phyloP scores from a whole-genome alignment of 2,888 invertebrate genomes.

The Polydesmus complanatus region DNA sequence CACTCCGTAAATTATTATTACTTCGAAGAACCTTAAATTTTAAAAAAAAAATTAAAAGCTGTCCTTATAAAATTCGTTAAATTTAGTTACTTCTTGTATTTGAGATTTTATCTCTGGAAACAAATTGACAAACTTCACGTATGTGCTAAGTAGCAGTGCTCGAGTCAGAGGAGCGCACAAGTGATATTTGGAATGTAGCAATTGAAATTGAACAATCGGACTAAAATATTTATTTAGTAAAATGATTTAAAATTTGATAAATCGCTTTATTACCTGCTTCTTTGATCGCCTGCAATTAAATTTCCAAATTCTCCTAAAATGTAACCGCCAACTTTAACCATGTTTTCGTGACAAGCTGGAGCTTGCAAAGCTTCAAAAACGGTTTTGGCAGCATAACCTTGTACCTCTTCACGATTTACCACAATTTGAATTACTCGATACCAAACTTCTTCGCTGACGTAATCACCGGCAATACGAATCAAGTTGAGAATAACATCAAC shows the following conservation, averaged over 20 bases:
- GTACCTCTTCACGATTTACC: conserved; percentile 97
- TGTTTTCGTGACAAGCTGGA: conserved; percentile 98
- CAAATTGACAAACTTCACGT: conserved; percentile 97
- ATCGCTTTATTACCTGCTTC: conserved; percentile 46
- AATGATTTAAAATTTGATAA: conserved; percentile 12
- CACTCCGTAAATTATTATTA: conserved; percentile 89
- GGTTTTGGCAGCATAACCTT: conserved; percentile 98
- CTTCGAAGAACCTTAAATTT: conserved; percentile 34
- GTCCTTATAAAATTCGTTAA: conserved; percentile 1
- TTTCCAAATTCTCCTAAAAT: conserved; percentile 99
- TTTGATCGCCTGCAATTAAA: conserved; percentile 93
- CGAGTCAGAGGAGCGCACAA: conserved; percentile 93
- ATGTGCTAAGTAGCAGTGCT: conserved; percentile 89
- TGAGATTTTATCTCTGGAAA: conserved; percentile 95
- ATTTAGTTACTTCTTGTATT: conserved; percentile 81
- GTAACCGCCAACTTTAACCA: conserved; percentile 99
- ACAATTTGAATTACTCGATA: conserved; percentile 99
- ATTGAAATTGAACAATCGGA: conserved; percentile 91
- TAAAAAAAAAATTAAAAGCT: conserved; percentile 34
- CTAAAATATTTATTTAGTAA: no score
- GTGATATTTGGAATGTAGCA: conserved; percentile 97
- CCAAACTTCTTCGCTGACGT: conserved; percentile 98
- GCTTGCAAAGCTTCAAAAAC: conserved; percentile 98
- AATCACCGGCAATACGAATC: conserved; percentile 98
- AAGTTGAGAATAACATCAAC: conserved; percentile 93